These are phyloP conservation scores for Anhinga rufa DNA, from an alignment of 2,113 vertebrate species.

Conservation along the genomic window DNA sequence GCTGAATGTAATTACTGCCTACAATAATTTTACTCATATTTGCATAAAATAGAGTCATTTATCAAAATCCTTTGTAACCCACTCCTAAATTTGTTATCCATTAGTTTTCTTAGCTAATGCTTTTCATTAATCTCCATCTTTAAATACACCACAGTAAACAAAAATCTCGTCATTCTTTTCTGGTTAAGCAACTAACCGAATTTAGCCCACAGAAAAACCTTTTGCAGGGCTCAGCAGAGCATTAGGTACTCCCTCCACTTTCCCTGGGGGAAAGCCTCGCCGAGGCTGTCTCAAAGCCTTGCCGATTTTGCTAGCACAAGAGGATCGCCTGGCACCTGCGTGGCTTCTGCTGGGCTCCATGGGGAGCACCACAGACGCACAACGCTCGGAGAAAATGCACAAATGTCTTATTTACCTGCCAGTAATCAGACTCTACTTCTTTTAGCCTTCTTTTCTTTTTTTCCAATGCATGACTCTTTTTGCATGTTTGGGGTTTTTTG, in stretches of 20 bases:
- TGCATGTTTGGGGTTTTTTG: not conserved
- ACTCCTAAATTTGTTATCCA: not conserved
- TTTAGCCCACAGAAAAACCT: not conserved
- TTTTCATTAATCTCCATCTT: constrained; percentile 13
- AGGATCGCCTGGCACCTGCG: not conserved
- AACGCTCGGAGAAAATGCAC: not conserved
- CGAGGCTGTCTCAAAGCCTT: not conserved
- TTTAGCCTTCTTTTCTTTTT: no score
- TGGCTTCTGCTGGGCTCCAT: accelerated
- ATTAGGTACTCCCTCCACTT: not conserved
- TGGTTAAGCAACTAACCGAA: not conserved
- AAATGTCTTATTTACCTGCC: not conserved
- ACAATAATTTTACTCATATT: not conserved
- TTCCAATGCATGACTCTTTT: not conserved
- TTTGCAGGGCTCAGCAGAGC: not conserved
- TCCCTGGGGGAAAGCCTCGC: not conserved
- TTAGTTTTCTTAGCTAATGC: not conserved
- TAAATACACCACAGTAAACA: not conserved
- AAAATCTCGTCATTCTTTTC: not conserved
- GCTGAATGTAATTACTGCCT: not conserved
- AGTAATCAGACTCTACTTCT: not conserved
- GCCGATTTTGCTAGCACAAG: not conserved
- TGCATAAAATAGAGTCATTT: not conserved
- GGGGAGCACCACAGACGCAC: accelerated
- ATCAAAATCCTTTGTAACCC: constrained; percentile 7